Evolutionary conservation across 2,888 invertebrate species (phyloP).

Genomic region (Diabrotica balteata): DNA sequence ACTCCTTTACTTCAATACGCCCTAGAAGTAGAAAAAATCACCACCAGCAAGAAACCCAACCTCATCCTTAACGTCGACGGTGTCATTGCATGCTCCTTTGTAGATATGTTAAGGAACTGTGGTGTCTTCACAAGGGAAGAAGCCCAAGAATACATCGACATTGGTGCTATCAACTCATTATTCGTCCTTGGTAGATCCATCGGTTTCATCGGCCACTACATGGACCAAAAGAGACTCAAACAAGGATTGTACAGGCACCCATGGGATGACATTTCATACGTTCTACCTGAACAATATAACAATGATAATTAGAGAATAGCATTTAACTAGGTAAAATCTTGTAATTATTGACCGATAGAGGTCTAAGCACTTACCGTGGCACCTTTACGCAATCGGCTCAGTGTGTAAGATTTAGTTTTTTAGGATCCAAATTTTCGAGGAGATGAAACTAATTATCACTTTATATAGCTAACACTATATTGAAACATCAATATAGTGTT

Average conservation of each 20-base stretch:
- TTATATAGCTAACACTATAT: no score
- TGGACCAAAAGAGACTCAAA: constrained; percentile 98
- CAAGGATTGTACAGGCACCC: constrained; percentile 99
- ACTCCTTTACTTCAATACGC: constrained; percentile 96
- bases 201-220: constrained; percentile 97
- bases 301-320: constrained; percentile 43
- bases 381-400: no score
- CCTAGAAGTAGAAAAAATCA: constrained; percentile 97
- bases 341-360: no score
- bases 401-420: no score
- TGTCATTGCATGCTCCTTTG: constrained; percentile 96
- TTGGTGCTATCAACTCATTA: constrained; percentile 97
- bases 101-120: constrained; percentile 92
- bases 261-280: constrained; percentile 98
- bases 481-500: no score
- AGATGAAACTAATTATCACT: no score
- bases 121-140: constrained; percentile 97
- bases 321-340: no score
- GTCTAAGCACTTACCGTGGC: no score
- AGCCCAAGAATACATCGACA: constrained; percentile 95
- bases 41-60: constrained; percentile 99
- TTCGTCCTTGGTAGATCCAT: constrained; percentile 98
- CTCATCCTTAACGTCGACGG: constrained; percentile 99
- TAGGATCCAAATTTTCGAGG: no score
- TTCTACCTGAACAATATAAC: constrained; percentile 77